A percentile compares a stretch with the other conserved stretches of the same genome.
Conservation (phyloP, 2,113 vertebrate species). For the Entomyzon cyanotis region DNA sequence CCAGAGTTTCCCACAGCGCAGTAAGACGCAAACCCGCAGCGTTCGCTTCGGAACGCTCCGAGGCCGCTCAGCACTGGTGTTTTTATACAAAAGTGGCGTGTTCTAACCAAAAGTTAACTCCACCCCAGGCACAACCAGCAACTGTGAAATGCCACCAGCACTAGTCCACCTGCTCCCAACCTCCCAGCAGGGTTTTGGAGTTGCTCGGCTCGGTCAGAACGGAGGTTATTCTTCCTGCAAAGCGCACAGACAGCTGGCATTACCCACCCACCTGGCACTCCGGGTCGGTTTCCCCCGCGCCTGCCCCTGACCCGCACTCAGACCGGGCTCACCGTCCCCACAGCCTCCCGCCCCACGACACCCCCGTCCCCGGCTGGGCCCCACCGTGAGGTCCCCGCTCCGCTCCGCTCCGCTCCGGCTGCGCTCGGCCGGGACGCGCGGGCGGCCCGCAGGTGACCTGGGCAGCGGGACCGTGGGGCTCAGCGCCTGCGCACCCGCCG, state of each 20-base stretch:
- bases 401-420: background rate
- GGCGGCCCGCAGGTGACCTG: background rate
- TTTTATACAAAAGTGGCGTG: background rate
- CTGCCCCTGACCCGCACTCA: background rate
- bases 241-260: background rate
- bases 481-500: too few species aligned
- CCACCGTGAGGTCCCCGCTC: background rate
- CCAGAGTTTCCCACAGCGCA: background rate
- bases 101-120: background rate
- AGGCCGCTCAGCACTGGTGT: rapidly evolving
- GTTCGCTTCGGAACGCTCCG: rapidly evolving
- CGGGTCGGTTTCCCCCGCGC: too few species aligned
- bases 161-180: background rate
- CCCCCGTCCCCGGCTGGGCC: background rate
- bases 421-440: background rate
- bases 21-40: rapidly evolving
- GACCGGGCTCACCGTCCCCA: background rate
- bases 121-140: background rate
- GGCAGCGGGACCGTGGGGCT: too few species aligned
- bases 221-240: background rate
- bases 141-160: background rate
- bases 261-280: background rate
- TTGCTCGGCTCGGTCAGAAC: background rate
- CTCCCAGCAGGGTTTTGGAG: background rate
- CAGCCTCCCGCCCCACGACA: background rate